Evolutionary conservation across 2,888 invertebrate genomes (phyloP), one percentile per base, ranked within the genome.

Genomic region (Melipona beecheii): DNA sequence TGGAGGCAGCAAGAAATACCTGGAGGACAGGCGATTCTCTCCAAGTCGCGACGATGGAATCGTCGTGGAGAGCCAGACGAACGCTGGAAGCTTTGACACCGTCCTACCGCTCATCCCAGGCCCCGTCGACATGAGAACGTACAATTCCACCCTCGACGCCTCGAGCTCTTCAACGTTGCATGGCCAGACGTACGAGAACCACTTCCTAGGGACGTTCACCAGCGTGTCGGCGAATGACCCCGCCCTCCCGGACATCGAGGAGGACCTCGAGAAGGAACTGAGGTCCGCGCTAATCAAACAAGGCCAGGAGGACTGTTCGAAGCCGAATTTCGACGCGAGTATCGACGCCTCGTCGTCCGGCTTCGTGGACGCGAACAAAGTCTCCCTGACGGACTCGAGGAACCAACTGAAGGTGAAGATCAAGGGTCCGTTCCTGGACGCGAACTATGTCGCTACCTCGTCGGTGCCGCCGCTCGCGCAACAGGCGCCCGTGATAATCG

Each of bases 351-450:
- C 95, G 0, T 94, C 95, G 65, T 95, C 95, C 75, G 94, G 95
- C 24, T 94, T 95, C 36, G 95, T 95, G 60, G 95, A 95, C 82
- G 94, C 95, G 2, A 95, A 95, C 80, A 97, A 97, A 92, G 97
- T 97, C 0, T 97, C 97, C 2, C 95, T 97, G 1, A 96, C 97
- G 0, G 98, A 98, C 94, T 97, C 98, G 0, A 95, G 98, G 52
- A 98, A 98, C 94, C 98, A 98, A 92, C 95, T 98, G 6, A 98
- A 98, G 93, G 97, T 98, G 0, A 98, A 98, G 94, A 98, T 98
- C 85, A 98, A 98, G 93, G 98, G 98, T 4, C 98, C 98, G 0
- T 96, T 97, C 91, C 96, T 97, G 83, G 97, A 98, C 90, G 96
- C 95, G 0, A 97, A 97, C 92, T 97, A 95, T 82, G 94, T 92